Conservation (phyloP, 1,140 invertebrate species). For the Drosophila cardini region DNA sequence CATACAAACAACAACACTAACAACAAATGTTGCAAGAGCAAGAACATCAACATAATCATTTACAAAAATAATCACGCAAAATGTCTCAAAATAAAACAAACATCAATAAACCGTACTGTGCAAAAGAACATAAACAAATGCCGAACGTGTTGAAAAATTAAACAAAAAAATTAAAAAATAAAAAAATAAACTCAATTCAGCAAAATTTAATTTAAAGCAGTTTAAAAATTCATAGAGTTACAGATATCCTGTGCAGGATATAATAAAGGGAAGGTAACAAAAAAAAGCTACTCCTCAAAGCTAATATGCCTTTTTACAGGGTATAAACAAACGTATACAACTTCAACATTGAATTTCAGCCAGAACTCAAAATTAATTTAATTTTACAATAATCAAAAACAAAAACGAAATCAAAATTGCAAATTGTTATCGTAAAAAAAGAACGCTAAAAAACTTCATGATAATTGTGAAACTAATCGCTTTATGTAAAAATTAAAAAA, state of each 20-base stretch:
- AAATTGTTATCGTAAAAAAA: neutral
- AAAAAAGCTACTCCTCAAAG: too few species aligned
- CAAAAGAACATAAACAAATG: constrained; percentile 47
- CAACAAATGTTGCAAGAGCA: constrained; percentile 37
- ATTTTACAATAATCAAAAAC: constrained; percentile 12
- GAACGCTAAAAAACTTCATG: neutral
- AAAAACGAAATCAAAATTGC: neutral
- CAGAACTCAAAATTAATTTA: constrained; percentile 7
- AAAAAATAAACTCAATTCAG: too few species aligned
- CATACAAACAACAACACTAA: constrained; percentile 10
- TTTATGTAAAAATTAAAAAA: constrained; percentile 16
- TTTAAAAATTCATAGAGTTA: too few species aligned
- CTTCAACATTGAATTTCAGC: neutral
- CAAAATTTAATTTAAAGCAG: too few species aligned
- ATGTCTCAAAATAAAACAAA: constrained; percentile 63
- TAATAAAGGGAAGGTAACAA: too few species aligned
- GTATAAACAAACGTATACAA: neutral
- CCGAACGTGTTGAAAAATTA: constrained; percentile 18
- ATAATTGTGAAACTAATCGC: constrained; percentile 32
- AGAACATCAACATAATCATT: constrained; percentile 54
- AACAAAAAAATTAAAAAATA: constrained; percentile 46
- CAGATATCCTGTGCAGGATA: neutral
- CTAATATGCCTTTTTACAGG: too few species aligned
- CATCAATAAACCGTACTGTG: constrained; percentile 62
- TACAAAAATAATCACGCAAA: constrained; percentile 70